Evolutionary conservation across 2,888 invertebrate species (phyloP).

Genomic region (Eupithecia insigniata): DNA sequence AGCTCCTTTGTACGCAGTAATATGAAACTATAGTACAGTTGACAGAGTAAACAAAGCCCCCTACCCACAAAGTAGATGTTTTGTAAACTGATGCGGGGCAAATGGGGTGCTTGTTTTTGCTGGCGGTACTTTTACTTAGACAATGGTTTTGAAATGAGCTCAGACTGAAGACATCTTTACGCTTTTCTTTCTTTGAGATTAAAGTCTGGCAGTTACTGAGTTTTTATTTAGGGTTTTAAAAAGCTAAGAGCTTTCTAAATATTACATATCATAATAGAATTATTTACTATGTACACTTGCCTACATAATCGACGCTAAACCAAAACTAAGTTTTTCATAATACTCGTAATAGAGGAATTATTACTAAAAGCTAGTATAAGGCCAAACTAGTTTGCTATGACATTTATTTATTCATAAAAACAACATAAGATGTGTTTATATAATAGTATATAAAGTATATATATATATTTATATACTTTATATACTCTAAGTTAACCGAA

Average conservation of each 20-base stretch:
- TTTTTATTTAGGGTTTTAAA: not conserved
- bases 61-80: slow-evolving; percentile 44
- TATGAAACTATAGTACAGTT: slow-evolving; percentile 40
- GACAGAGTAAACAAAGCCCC: slow-evolving; percentile 48
- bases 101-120: slow-evolving; percentile 43
- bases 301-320: not conserved
- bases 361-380: too few species aligned
- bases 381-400: not conserved
- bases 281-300: too few species aligned
- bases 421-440: too few species aligned
- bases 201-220: not conserved
- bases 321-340: not conserved
- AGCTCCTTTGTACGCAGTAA: slow-evolving; percentile 18
- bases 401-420: too few species aligned
- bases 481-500: too few species aligned
- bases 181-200: not conserved
- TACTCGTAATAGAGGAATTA: too few species aligned
- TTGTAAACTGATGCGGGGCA: slow-evolving; percentile 48
- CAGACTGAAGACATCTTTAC: not conserved
- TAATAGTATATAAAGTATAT: too few species aligned
- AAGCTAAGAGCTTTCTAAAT: not conserved
- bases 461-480: too few species aligned
- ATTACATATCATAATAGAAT: too few species aligned
- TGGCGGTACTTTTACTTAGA: slow-evolving; percentile 18
- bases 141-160: slow-evolving; percentile 23